phyloP scores from a whole-genome alignment of 2,113 vertebrate genomes.

The Hiodon alosoides region DNA sequence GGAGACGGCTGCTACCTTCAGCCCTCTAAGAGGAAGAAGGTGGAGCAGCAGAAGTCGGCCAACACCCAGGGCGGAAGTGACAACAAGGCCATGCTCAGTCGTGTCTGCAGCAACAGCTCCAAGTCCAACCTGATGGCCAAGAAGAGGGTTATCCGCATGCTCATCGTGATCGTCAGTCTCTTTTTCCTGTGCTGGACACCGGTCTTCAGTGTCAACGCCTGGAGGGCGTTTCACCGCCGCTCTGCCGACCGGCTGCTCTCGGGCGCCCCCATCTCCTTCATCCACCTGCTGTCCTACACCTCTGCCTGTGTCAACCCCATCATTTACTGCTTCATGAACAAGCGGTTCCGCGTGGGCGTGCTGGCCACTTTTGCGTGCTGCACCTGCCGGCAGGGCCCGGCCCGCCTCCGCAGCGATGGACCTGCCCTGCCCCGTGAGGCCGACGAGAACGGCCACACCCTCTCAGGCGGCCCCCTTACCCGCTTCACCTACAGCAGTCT shows the following conservation, averaged over 20 bases:
- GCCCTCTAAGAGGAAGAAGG: constrained; percentile 55
- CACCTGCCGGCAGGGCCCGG: constrained; percentile 9
- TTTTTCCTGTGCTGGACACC: constrained; percentile 98
- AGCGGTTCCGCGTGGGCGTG: constrained; percentile 82
- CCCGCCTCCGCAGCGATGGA: constrained; percentile 11
- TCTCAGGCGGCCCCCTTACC: constrained; percentile 61
- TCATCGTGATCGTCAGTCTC: constrained; percentile 88
- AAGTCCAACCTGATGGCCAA: constrained; percentile 85
- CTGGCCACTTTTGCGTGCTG: constrained; percentile 81
- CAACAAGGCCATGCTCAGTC: constrained; percentile 44
- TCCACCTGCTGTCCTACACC: constrained; percentile 90
- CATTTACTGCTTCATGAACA: constrained; percentile 99
- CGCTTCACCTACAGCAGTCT: constrained; percentile 67
- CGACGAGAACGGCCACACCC: constrained; percentile 62
- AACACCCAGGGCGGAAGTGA: not conserved
- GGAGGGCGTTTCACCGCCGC: constrained; percentile 79
- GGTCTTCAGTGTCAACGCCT: constrained; percentile 87
- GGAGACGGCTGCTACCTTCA: constrained; percentile 85
- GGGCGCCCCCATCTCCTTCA: constrained; percentile 92
- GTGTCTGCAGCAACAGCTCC: constrained; percentile 74
- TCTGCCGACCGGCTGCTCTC: constrained; percentile 78
- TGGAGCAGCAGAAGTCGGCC: constrained; percentile 55
- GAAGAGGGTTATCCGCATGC: constrained; percentile 94
- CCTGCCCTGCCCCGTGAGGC: constrained; percentile 5
- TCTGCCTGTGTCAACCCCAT: constrained; percentile 94